These are phyloP conservation scores for Rhynchomys soricoides DNA, from an alignment of 2,113 vertebrate genomes.

Conservation along the genomic window DNA sequence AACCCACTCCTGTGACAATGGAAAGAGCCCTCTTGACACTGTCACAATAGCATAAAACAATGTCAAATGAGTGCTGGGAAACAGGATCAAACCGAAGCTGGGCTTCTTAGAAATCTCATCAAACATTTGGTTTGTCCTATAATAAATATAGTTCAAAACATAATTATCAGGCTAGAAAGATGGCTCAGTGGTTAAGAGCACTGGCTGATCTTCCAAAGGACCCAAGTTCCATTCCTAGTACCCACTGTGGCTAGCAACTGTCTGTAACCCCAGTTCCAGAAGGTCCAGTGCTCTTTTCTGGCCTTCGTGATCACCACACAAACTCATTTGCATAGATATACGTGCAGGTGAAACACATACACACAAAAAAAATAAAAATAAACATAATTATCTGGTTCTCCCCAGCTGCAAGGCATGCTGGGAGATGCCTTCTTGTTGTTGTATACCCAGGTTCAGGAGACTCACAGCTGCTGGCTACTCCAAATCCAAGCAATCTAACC, in stretches of 20 bases:
- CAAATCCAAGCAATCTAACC: not conserved
- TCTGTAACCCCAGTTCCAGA: not conserved
- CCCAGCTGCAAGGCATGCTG: not conserved
- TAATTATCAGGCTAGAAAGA: not conserved
- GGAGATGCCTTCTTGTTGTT: not conserved
- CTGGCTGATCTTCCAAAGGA: not conserved
- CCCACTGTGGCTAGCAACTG: not conserved
- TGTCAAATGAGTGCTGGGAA: not conserved
- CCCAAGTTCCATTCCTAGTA: not conserved
- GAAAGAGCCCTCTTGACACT: not conserved
- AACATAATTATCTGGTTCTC: not conserved
- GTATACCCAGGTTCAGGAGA: no score
- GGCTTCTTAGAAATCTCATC: not conserved
- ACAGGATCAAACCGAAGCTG: not conserved
- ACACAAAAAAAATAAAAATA: not conserved
- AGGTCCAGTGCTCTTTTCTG: not conserved
- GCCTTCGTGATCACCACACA: not conserved
- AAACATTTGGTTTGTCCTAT: not conserved
- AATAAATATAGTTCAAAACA: not conserved
- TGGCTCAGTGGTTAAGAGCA: not conserved
- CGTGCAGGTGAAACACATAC: not conserved
- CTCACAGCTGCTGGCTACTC: not conserved
- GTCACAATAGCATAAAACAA: not conserved
- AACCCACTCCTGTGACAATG: not conserved
- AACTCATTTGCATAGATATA: not conserved